These are phyloP conservation scores for Megastigmus dorsalis DNA, from an alignment of 2,888 invertebrate genomes.

Conservation along the genomic window DNA sequence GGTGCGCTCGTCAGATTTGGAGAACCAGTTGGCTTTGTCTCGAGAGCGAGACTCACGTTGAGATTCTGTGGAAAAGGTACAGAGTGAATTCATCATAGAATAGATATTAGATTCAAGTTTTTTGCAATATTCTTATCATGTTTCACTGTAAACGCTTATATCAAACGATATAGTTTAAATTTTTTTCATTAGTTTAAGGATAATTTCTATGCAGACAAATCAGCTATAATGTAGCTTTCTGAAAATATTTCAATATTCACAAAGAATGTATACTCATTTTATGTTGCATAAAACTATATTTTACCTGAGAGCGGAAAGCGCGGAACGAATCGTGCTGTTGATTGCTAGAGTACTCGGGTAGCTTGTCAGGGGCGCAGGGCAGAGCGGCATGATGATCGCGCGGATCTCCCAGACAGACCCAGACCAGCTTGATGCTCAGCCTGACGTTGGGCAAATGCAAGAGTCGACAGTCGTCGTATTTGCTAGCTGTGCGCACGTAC, in stretches of 20 bases:
- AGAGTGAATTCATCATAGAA: too few species aligned
- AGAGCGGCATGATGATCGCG: slow-evolving; percentile 97
- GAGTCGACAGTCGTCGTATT: slow-evolving; percentile 98
- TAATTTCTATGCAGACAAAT: too few species aligned
- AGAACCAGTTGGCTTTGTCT: slow-evolving; percentile 79
- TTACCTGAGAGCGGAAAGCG: slow-evolving; percentile 86
- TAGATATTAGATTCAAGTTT: too few species aligned
- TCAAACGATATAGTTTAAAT: too few species aligned
- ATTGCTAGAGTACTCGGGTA: slow-evolving; percentile 97
- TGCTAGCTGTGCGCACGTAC: slow-evolving; percentile 96
- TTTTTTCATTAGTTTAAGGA: too few species aligned
- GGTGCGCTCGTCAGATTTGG: slow-evolving; percentile 77
- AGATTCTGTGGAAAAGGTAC: slow-evolving; percentile 78
- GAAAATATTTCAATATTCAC: too few species aligned
- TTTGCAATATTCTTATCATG: too few species aligned
- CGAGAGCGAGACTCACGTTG: slow-evolving; percentile 85
- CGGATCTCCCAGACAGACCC: slow-evolving; percentile 94
- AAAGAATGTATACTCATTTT: too few species aligned
- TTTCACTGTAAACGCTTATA: too few species aligned
- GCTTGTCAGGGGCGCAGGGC: slow-evolving; percentile 95
- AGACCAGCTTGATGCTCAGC: slow-evolving; percentile 87
- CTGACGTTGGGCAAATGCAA: slow-evolving; percentile 93
- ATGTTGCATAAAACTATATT: too few species aligned
- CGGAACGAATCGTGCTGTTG: slow-evolving; percentile 97
- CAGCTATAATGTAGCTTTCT: too few species aligned